Evolutionary conservation across 2,888 invertebrate species (phyloP), one percentile per base, ranked within the genome.

Genomic region (Drosophila suboccidentalis): DNA sequence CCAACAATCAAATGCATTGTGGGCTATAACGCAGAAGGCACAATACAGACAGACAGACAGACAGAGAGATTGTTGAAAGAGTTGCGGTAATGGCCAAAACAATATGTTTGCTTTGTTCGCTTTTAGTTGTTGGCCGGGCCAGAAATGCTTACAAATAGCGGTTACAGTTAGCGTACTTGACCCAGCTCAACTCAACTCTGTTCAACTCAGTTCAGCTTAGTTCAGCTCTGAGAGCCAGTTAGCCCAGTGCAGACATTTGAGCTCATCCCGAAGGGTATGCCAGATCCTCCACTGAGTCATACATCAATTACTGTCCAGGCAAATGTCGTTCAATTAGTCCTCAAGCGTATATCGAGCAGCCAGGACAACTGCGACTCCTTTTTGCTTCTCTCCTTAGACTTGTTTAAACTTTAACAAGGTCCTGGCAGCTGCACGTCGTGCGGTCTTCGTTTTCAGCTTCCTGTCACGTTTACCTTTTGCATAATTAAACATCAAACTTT

Each of bases 281-380:
- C 34, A 22, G 54, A 53, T 26, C 50, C 65, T 44, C 51, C 17
- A 50, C 65, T 60, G 79, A 71, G 49, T 82, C 89, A 71, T 84
- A 74, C 90, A 84, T 84, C 84, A 84, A 90, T 84, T 89, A 84
- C 89, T 88, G 84, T 88, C 80, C 54, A 50, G 61, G 51, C 75
- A 88, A 83, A 89, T 83, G 86, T 90, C 90, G 76, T 89, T 84
- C 82, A 90, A 84, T 84, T 84, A 84, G 90, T 80, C 64, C 75
- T 61, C 71, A 50, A 53, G 79, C 65, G 66, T 47, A 51, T 53
- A 38, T 53, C 43, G 54, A 19, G 54, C 15, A 50, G 38, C 13
- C 39, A 32, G 19, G 15, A 19, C 43, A 26, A 10, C 26, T 54
- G 15, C n/a, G 22, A 34, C 55, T 57, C 34, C 22, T 1, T 19